Evolutionary conservation across 2,888 invertebrate genomes (phyloP).

Genomic region (Melikaiella ostensackeni): DNA sequence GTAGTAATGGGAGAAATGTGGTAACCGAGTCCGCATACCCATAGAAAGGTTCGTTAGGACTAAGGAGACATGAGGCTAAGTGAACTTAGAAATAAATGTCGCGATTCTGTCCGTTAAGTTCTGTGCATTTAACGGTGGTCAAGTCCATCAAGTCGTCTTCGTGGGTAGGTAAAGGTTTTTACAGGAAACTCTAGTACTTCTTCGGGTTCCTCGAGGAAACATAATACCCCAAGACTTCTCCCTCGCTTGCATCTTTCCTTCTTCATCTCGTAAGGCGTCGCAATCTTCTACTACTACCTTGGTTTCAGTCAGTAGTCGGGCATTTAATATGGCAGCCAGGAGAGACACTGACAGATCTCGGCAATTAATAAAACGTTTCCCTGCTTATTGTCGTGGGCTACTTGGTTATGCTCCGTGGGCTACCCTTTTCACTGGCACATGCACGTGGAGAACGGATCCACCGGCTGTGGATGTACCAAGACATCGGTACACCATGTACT

Average conservation of each 20-base stretch:
- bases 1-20: not conserved
- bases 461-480: not conserved
- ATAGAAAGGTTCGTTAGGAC: conserved; percentile 32
- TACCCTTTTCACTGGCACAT: conserved; percentile 67
- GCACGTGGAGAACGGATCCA: conserved; percentile 40
- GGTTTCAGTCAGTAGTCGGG: conserved; percentile 65
- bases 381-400: conserved; percentile 73
- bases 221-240: conserved; percentile 42
- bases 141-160: conserved; percentile 49
- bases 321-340: conserved; percentile 70
- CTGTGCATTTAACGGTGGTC: conserved; percentile 59
- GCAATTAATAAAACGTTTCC: conserved; percentile 76
- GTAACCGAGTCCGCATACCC: not conserved
- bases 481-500: conserved; percentile 42
- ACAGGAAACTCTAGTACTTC: conserved; percentile 23
- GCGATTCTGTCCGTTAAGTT: conserved; percentile 46
- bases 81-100: conserved; percentile 34
- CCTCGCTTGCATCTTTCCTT: conserved; percentile 28
- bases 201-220: conserved; percentile 44
- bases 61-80: conserved; percentile 10
- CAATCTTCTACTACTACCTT: conserved; percentile 42
- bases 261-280: conserved; percentile 28
- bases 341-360: conserved; percentile 74
- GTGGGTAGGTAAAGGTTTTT: conserved; percentile 53
- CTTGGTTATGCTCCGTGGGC: conserved; percentile 69